phyloP scores from a whole-genome alignment of 92 coral and sea anemone species.

The Umimayanthus chanpuru region DNA sequence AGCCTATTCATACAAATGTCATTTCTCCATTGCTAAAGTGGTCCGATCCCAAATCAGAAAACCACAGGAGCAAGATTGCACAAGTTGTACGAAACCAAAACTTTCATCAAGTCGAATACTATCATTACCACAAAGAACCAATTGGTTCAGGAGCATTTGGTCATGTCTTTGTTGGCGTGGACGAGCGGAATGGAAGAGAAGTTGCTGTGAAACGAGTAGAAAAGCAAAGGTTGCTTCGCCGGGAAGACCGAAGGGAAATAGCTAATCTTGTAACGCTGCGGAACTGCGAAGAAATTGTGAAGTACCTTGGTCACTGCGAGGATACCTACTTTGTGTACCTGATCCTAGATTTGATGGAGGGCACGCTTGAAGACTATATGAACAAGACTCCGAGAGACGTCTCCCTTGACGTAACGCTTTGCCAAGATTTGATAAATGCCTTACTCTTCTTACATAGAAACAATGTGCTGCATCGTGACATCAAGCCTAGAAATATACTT shows the following conservation, averaged over 20 bases:
- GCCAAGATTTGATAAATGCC: conserved; percentile 38
- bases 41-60: neutral
- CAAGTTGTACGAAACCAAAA: conserved; percentile 2
- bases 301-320: neutral
- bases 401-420: neutral
- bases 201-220: conserved; percentile 48
- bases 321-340: conserved; percentile 23
- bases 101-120: neutral
- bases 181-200: conserved; percentile 46
- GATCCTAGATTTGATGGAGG: conserved; percentile 49
- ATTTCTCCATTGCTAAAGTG: conserved; percentile 5
- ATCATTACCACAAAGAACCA: neutral
- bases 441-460: no score
- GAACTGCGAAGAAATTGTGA: conserved; percentile 51
- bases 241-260: conserved; percentile 43
- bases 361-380: conserved; percentile 36
- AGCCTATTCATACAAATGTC: neutral
- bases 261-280: conserved; percentile 26
- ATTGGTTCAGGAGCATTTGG: no score
- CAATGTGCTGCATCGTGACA: no score
- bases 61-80: neutral
- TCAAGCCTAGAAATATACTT: neutral
- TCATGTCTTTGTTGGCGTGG: conserved; percentile 36
- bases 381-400: neutral
- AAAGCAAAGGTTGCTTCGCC: conserved; percentile 12